Conservation (phyloP, 2,113 vertebrate genomes). For the Pomatorhinus ruficollis region DNA sequence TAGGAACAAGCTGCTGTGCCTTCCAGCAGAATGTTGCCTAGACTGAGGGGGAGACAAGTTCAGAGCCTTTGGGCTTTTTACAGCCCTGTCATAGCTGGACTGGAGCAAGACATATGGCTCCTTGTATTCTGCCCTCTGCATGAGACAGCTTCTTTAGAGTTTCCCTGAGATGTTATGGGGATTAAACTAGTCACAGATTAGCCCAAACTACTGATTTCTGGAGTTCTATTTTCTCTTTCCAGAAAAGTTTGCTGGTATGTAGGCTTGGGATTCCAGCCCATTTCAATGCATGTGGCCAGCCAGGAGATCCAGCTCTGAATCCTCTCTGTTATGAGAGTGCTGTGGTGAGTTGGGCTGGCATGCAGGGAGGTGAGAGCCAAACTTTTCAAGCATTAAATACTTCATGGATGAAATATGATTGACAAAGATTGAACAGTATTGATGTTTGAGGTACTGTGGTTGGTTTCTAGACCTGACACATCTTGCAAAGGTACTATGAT, state of each 20-base stretch:
- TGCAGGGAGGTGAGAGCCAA: conserved; percentile 13
- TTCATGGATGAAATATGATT: neutral
- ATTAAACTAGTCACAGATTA: neutral
- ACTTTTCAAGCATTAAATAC: conserved; percentile 11
- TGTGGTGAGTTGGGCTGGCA: neutral
- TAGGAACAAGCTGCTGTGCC: neutral
- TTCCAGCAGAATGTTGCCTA: neutral
- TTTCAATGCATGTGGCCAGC: neutral
- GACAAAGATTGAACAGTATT: neutral
- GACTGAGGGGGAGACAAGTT: neutral
- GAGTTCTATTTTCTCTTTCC: neutral
- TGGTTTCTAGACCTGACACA: neutral
- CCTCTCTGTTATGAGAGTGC: neutral
- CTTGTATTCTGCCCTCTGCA: neutral
- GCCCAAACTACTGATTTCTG: neutral
- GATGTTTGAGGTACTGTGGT: neutral
- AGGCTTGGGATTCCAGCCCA: conserved; percentile 1
- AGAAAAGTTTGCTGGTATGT: conserved; percentile 10
- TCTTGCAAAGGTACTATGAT: neutral
- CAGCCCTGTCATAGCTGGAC: neutral
- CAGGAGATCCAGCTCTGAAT: conserved; percentile 13
- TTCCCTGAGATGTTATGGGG: neutral
- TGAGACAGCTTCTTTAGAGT: neutral
- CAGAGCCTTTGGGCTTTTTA: neutral
- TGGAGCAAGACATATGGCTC: neutral